Percentiles rank a stretch among this genome's conserved stretches.
Evolutionary conservation across 2,888 invertebrate species (phyloP).

Genomic region (Folsomia manolachei): DNA sequence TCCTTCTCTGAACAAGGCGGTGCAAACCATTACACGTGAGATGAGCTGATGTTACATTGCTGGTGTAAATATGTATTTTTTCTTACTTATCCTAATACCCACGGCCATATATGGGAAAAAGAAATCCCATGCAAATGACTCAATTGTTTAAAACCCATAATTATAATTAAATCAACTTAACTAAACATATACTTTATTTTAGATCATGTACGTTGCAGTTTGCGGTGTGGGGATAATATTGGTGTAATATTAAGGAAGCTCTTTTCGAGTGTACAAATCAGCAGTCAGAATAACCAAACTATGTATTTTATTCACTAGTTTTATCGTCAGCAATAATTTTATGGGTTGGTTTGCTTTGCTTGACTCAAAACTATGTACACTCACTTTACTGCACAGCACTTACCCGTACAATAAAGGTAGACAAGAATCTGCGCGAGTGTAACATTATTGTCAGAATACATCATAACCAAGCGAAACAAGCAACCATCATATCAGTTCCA

Average conservation of each 20-base stretch:
- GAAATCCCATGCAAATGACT: background rate
- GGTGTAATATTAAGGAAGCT: no score
- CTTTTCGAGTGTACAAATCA: background rate
- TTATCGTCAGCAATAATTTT: slow-evolving; percentile 1
- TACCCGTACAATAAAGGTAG: background rate
- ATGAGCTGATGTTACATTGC: no score
- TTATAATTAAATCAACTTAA: background rate
- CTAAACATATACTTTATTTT: background rate
- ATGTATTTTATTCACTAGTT: slow-evolving; percentile 4
- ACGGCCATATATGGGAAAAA: background rate
- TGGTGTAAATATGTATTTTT: no score
- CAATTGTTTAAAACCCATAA: slow-evolving; percentile 3
- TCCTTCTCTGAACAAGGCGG: background rate
- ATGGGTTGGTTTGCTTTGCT: background rate
- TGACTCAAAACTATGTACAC: background rate
- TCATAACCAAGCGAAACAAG: background rate
- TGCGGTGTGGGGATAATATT: no score
- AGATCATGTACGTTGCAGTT: no score
- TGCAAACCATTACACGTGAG: no score
- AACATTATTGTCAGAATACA: slow-evolving; percentile 13
- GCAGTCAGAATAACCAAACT: slow-evolving; percentile 1
- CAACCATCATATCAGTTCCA: slow-evolving; percentile 33
- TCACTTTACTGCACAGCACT: background rate
- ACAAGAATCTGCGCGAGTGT: slow-evolving; percentile 8
- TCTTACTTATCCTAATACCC: background rate